Evolutionary conservation across 2,113 vertebrate genomes (phyloP).

Genomic region (Conger conger): DNA sequence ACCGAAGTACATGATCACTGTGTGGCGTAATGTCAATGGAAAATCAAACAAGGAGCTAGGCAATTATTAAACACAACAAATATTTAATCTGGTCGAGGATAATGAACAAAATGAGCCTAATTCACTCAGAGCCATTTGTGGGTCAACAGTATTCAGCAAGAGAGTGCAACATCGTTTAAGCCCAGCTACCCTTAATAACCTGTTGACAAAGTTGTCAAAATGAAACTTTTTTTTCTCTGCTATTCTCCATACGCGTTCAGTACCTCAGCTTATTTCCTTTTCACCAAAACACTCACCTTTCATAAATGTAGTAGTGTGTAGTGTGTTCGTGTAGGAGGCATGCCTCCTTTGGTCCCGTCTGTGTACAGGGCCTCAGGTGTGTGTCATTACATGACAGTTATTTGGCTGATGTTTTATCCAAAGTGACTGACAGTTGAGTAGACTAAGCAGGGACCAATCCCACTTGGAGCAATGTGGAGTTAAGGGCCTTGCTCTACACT

Average conservation of each 20-base stretch:
- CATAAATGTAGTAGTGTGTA: too few species aligned
- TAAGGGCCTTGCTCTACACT: too few species aligned
- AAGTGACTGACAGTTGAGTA: too few species aligned
- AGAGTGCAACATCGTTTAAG: neutral
- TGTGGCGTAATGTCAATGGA: neutral
- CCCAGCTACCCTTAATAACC: neutral
- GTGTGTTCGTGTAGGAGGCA: too few species aligned
- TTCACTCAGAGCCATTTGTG: neutral
- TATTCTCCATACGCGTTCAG: neutral
- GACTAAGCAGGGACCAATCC: too few species aligned
- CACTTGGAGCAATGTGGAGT: too few species aligned
- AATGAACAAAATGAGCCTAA: neutral
- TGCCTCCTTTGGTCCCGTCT: too few species aligned
- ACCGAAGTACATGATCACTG: neutral
- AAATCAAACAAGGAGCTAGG: neutral
- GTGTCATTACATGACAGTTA: too few species aligned
- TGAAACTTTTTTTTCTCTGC: neutral
- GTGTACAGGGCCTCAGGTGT: too few species aligned
- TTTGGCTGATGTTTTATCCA: too few species aligned
- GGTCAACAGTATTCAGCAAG: neutral
- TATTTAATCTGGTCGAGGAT: neutral
- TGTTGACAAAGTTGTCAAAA: neutral
- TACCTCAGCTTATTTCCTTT: neutral
- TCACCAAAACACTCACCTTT: neutral
- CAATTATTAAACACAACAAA: conserved; percentile 4